Evolutionary conservation across 2,113 vertebrate genomes (phyloP).

Genomic region (Cyanoramphus novaezelandiae): DNA sequence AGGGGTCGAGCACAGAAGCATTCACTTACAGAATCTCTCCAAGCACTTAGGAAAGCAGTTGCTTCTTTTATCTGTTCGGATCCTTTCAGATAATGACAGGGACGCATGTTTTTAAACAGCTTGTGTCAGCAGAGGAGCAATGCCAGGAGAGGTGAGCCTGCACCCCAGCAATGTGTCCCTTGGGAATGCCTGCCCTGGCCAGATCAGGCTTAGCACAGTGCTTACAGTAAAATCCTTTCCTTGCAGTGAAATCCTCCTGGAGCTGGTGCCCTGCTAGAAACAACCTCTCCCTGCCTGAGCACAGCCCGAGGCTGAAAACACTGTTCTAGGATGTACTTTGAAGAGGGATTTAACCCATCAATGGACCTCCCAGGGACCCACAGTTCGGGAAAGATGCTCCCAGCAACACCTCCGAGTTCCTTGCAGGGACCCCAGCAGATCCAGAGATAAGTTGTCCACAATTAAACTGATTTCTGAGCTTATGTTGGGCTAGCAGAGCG

Average conservation of each 20-base stretch:
- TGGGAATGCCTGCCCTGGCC: neutral
- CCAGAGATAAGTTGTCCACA: neutral
- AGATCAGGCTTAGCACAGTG: neutral
- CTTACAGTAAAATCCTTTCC: neutral
- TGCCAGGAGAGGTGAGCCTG: rapidly evolving
- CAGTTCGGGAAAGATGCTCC: neutral
- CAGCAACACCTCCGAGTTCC: neutral
- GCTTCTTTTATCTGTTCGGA: neutral
- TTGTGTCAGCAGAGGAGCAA: rapidly evolving
- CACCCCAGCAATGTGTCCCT: rapidly evolving
- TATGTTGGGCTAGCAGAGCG: rapidly evolving
- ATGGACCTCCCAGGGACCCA: rapidly evolving
- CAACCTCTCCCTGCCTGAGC: neutral
- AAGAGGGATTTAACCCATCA: neutral
- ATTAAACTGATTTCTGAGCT: neutral
- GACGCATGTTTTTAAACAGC: neutral
- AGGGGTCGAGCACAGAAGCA: neutral
- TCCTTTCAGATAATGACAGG: neutral
- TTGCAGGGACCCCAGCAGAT: neutral
- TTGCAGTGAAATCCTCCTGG: neutral
- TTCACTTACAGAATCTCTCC: neutral
- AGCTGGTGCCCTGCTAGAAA: neutral
- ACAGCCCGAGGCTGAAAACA: neutral
- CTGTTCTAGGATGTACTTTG: neutral
- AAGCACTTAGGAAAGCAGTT: neutral